Base-by-base conservation (phyloP, 1,140 invertebrate genomes). In the Megalopta genalis region DNA sequence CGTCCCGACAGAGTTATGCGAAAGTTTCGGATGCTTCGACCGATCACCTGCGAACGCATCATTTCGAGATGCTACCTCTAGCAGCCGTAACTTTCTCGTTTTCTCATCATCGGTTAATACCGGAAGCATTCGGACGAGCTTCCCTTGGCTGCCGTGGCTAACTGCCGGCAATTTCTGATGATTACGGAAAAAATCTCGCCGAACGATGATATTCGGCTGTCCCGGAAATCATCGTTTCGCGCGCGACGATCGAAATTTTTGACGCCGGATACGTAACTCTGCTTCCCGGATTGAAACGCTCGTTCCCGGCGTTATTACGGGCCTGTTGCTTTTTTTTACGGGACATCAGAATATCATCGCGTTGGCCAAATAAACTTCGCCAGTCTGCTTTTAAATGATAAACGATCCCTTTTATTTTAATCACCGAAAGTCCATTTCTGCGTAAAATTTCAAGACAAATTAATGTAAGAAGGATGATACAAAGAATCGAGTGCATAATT, bases 61-160 rank as follows among this genome's bases (percentile, higher is more conserved):
- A 39, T 63, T 42, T 23, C 37, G 10, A 62, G 23, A 64, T 72
- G 37, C 18, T 54, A 42, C 68, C 68, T n/a, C n/a, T 68, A 37
- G 3, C 8, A 21, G 32, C n/a, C 42, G 46, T 71, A 52, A 72
- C 76, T 78, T 78, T 78, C 76, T 64, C 75, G 67, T 77, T 71
- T 42, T 63, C 46, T 54, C 75, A 54, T 52, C 57, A 70, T 77
- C 67, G 42, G 46, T 32, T 52, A 62, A 63, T 63, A 71, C 46
- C 60, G 76, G 68, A 78, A 78, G 68, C 2, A 2, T 16, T 27
- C n/a, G 54, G 57, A n/a, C 67, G 27, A 69, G 68, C 10, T 39
- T 60, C n/a, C n/a, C n/a, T 39, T 62, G 25, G 2, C 23, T 23
- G 8, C 25, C 21, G 25, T 54, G 39, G 21, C 49, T 69, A 77